Evolutionary conservation across 1,140 invertebrate genomes (phyloP), one percentile per base, ranked within the genome.

Genomic region (Kradibia gibbosae): DNA sequence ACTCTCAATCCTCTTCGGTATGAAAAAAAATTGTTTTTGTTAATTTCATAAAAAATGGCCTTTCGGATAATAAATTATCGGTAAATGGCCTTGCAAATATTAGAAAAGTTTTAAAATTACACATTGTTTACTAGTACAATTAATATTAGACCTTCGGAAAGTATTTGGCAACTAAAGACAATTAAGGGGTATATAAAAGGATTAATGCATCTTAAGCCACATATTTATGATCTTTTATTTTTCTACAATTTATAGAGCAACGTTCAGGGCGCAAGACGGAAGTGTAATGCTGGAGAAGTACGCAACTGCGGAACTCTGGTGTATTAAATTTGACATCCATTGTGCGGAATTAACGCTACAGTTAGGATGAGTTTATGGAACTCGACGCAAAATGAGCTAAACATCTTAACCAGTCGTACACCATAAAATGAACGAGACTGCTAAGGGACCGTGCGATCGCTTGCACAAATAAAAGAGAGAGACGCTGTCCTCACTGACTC

Each of bases 361-460:
- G 62, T 7, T 67, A 39, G n/a, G 34, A 36, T 39, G 62, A 39
- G 62, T 67, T 67, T 67, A 67, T 67, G 62, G 20, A 67, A 39
- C 25, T 39, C 20, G 1, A 8, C 5, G 62, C 20, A 39, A 39
- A 4, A 39, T 22, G 34, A 36, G 34, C 15, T 22, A 39, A 67
- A 67, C 62, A 39, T 67, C 62, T 39, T 67, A 39, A 67, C 34
- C 62, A 22, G 53, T 25, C 39, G 39, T n/a, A 11, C 22, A n/a
- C 53, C 73, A 67, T 78, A 78, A 67, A 78, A 67, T 42, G 31
- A 78, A 34, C 39, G 39, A 48, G 25, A 25, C 70, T 67, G n/a
- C 67, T 45, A 78, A 65, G 39, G 39, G 50, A 4, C 45, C 75
- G 42, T 48, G 28, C 60, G 45, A 67, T 65, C 60, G 76, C 25